These are phyloP conservation scores for Noctua pronuba DNA, from an alignment of 2,888 invertebrate genomes.

Conservation along the genomic window DNA sequence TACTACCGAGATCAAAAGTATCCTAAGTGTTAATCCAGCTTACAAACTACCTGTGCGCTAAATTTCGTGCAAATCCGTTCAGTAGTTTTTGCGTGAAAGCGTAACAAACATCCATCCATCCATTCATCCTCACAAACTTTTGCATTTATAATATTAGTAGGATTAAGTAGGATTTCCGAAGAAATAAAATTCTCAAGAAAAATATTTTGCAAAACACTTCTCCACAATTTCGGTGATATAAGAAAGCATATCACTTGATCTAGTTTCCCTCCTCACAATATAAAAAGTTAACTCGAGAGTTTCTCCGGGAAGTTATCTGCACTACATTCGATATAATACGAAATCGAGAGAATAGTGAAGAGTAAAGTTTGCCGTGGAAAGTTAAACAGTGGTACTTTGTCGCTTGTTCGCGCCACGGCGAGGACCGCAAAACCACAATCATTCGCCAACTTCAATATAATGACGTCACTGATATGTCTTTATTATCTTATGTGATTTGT, in stretches of 20 bases:
- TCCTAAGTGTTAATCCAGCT: no score
- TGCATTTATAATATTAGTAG: no score
- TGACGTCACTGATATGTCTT: conserved; percentile 61
- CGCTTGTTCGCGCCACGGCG: conserved; percentile 66
- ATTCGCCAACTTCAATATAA: conserved; percentile 71
- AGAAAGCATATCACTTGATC: conserved; percentile 65
- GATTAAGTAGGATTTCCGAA: no score
- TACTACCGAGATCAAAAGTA: no score
- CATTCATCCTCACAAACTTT: no score
- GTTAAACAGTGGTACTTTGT: conserved; percentile 79
- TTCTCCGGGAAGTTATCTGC: conserved; percentile 70
- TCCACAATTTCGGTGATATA: conserved; percentile 52
- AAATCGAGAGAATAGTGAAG: conserved; percentile 76
- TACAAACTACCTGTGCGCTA: no score
- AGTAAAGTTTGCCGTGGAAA: conserved; percentile 77
- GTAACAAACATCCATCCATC: no score
- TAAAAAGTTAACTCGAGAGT: conserved; percentile 72
- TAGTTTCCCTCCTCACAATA: conserved; percentile 67
- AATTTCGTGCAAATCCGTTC: no score
- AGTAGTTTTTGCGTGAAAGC: no score
- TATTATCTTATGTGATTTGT: conserved; percentile 35
- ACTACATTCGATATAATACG: conserved; percentile 75
- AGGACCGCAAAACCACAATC: conserved; percentile 73
- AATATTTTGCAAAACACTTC: conserved; percentile 17
- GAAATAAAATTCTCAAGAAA: conserved; percentile 15